Evolutionary conservation across 2,113 vertebrate species (phyloP), one percentile per base, ranked within the genome.

Genomic region (Gasterosteus nipponicus): DNA sequence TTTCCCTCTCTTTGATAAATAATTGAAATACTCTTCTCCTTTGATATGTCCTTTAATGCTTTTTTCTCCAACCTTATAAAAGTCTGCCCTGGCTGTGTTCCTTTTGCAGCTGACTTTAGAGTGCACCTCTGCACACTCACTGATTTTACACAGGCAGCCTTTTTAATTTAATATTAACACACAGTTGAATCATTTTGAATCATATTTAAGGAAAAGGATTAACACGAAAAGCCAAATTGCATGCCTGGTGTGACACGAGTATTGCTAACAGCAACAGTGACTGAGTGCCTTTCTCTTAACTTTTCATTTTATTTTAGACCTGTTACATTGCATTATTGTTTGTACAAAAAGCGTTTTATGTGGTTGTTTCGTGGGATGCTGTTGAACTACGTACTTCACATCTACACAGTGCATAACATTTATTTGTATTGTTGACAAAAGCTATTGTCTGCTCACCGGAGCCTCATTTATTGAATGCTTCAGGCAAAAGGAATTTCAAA

Each of bases 31-130:
- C 58, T 66, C 75, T 82, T 73, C 82, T 89, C 66, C 85, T 92
- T 91, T 92, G 88, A 89, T 90, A 86, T 87, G 75, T 86, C 77
- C 80, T 81, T 88, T 90, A 80, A 86, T 90, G 85, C 82, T 84
- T 85, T 79, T 86, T 86, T 84, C 70, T 69, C 78, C 74, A 70
- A 72, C 64, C 78, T 82, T 74, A 75, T 88, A 81, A 79, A 85
- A 81, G 78, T 78, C 76, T 77, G 70, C 82, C 70, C 81, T 81
- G 82, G 35, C 16, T 73, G 51, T 47, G 56, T 57, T 80, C 60
- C 74, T 79, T 54, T 31, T 84, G 77, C 76, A 41, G 82, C 74
- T 77, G 77, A 65, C 69, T 85, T 88, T 77, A 69, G 71, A 89
- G 85, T 88, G 82, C 78, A 85, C 77, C 73, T 79, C 22, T 14